Conservation (phyloP, 2,113 vertebrate genomes). For the Apus apus region DNA sequence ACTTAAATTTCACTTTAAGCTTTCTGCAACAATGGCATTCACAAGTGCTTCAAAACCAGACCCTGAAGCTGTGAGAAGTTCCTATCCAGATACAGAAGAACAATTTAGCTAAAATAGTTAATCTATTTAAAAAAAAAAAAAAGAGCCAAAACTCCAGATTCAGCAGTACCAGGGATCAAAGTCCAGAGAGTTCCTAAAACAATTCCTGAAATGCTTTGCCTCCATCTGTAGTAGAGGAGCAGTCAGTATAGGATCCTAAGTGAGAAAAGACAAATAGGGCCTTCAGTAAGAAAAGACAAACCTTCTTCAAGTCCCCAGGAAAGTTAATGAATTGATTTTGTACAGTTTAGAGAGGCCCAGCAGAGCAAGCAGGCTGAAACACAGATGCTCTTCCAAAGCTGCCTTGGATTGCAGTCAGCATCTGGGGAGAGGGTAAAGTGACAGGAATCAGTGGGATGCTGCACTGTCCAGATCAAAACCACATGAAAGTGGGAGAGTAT, state of each 20-base stretch:
- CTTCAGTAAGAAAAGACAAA: neutral
- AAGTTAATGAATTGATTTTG: neutral
- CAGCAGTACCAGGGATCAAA: neutral
- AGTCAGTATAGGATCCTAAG: neutral
- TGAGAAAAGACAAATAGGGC: neutral
- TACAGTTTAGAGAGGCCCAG: neutral
- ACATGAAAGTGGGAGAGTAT: conserved; percentile 15
- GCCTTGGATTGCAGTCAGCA: neutral
- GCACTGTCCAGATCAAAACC: conserved; percentile 21
- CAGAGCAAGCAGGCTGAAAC: neutral
- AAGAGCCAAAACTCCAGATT: neutral
- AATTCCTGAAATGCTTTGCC: neutral
- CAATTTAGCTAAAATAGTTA: no score
- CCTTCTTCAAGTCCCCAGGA: neutral
- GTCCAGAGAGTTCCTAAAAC: neutral
- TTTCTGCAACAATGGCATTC: neutral
- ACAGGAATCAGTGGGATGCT: conserved; percentile 32
- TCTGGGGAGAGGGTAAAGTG: neutral
- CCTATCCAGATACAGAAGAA: no score
- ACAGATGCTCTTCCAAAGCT: conserved; percentile 26
- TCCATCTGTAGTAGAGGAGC: neutral
- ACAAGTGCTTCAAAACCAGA: neutral
- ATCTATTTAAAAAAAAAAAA: no score
- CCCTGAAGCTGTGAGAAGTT: no score
- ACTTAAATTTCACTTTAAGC: neutral